phyloP scores from a whole-genome alignment of 2,888 invertebrate genomes.

The Tetramorium bicarinatum region DNA sequence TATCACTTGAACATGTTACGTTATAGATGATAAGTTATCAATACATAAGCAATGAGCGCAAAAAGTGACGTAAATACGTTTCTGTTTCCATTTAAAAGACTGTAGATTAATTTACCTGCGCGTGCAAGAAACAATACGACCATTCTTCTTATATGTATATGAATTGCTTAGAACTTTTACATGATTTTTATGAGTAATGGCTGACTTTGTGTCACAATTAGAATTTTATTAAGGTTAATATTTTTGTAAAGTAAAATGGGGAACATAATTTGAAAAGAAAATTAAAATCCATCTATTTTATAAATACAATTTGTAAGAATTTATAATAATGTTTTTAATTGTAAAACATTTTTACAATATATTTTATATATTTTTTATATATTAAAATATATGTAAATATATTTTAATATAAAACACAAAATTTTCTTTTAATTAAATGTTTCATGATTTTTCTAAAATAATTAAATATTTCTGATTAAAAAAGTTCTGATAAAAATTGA shows the following conservation, averaged over 20 bases:
- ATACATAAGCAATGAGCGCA: neutral
- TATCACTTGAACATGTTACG: neutral
- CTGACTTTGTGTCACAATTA: neutral
- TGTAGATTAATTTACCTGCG: neutral
- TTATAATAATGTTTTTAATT: neutral
- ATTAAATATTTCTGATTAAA: neutral
- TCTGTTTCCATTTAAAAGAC: neutral
- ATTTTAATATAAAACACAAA: neutral
- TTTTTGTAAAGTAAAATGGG: neutral
- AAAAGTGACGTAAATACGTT: neutral
- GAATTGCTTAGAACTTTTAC: neutral
- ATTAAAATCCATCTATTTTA: neutral
- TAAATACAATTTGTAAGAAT: conserved; percentile 4
- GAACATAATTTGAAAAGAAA: neutral
- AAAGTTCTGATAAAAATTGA: neutral
- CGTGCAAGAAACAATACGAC: neutral
- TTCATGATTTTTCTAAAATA: conserved; percentile 1
- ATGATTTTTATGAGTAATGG: neutral
- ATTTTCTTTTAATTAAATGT: neutral
- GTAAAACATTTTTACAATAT: neutral
- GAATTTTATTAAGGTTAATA: neutral
- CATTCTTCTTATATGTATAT: neutral
- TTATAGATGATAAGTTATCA: conserved; percentile 4
- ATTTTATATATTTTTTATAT: no score
- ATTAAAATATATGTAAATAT: no score